These are phyloP conservation scores for Nomada goodeniana DNA, from an alignment of 2,888 invertebrate genomes.

Conservation along the genomic window DNA sequence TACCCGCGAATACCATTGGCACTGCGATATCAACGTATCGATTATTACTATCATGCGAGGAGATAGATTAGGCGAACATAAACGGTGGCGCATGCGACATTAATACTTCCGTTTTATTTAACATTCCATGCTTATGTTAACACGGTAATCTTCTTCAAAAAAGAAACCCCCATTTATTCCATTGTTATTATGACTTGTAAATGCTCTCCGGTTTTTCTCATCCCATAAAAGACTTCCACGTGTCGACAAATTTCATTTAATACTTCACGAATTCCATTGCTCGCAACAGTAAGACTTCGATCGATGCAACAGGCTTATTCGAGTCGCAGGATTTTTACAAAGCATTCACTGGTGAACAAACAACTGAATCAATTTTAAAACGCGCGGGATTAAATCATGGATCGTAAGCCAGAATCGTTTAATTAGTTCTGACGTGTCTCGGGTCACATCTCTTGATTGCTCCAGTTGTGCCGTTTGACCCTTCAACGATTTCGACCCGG, in stretches of 20 bases:
- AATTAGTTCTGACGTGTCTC: constrained; percentile 16
- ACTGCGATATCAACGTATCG: not conserved
- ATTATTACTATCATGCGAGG: constrained; percentile 5
- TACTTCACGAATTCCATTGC: no score
- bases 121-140: no score
- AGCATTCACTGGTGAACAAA: not conserved
- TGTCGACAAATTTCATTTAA: no score
- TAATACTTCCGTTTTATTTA: not conserved
- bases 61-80: not conserved
- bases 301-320: no score
- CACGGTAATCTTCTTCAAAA: no score
- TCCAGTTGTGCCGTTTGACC: constrained; percentile 30
- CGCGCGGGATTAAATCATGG: not conserved
- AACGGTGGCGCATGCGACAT: constrained; percentile 1
- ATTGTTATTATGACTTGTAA: no score
- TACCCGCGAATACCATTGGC: not conserved
- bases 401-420: not conserved
- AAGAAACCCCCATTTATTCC: no score
- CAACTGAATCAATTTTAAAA: not conserved
- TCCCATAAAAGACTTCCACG: no score
- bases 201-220: no score
- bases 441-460: constrained; percentile 2
- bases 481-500: constrained; percentile 16
- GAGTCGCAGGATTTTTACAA: no score
- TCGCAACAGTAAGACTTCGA: no score